Evolutionary conservation across 2,797 vertebrate genomes (phyloP), one percentile per base, ranked within the genome.

Genomic region (Silurus lanzhouensis): DNA sequence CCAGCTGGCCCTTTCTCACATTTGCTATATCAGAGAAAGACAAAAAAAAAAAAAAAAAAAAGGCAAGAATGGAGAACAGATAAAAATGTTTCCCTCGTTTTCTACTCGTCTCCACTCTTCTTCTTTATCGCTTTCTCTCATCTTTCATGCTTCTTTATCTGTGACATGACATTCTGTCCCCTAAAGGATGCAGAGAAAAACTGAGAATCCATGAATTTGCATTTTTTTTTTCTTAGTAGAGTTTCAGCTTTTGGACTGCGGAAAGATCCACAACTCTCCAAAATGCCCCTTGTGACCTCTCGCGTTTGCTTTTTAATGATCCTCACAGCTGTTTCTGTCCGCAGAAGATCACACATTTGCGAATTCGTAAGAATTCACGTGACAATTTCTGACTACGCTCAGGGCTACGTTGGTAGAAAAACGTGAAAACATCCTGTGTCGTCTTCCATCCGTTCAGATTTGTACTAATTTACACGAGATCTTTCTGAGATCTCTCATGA

Each of bases 1-100:
- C 80, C 86, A 88, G 85, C 82, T 89, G 88, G 80, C 64, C 46
- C 10, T 12, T 85, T 89, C 84, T 84, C 86, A 89, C 55, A 72
- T 87, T 85, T 27, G 84, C 57, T 74, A 66, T 67, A 83, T 81
- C 31, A 70, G 72, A 83, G 61, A 15, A 27, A 82, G 44, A 60
- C 22, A 14, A 71, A 48, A 48, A 48, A 6, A 48, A 48, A 48
- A 31, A 31, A 31, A 52, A 52, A 7, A 52, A 7, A 52, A 66
- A 68, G 57, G 13, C 46, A 58, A 13, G 15, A 84, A 79, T 14
- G 38, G 13, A 25, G 31, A 58, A 2, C 6, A 27, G 52, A 76
- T 48, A 19, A 25, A 75, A 80, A 60, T 9, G 38, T 81, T 15
- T 31, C 31, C 58, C 81, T 70, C 58, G 63, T 88, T 88, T 88